Percentiles rank a stretch among this genome's conserved stretches.
phyloP scores from a whole-genome alignment of 2,888 invertebrate genomes.

The Rhodophaea formosa region DNA sequence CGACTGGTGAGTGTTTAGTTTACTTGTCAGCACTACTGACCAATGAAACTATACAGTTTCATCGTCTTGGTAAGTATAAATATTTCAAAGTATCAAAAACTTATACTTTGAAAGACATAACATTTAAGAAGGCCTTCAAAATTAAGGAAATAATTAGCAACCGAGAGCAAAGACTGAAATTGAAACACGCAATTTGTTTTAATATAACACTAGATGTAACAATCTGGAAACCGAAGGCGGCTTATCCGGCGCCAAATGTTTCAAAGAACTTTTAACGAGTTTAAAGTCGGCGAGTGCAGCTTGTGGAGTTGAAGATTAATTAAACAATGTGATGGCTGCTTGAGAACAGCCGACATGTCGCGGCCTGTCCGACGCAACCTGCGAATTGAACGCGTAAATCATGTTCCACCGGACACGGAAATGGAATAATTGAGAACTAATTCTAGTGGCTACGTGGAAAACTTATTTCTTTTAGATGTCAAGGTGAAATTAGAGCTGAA shows the following conservation, averaged over 20 bases:
- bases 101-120: too few relatives aligned
- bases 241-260: constrained; percentile 81
- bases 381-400: constrained; percentile 81
- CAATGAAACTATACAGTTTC: too few relatives aligned
- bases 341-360: constrained; percentile 80
- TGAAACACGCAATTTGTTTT: constrained; percentile 63
- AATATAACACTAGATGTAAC: constrained; percentile 77
- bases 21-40: too few relatives aligned
- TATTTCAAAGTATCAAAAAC: too few relatives aligned
- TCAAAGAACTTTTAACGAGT: constrained; percentile 81
- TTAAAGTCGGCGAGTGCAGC: constrained; percentile 76
- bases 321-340: constrained; percentile 80
- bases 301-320: constrained; percentile 76
- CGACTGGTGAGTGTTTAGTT: too few relatives aligned
- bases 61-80: too few relatives aligned
- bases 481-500: constrained; percentile 1
- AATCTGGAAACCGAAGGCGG: constrained; percentile 73
- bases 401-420: constrained; percentile 74
- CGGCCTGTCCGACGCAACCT: constrained; percentile 79
- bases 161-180: too few relatives aligned
- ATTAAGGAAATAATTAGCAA: not conserved
- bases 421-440: constrained; percentile 73
- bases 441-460: constrained; percentile 53
- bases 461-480: constrained; percentile 41
- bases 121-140: too few relatives aligned